Base-by-base conservation (phyloP, 2,888 invertebrate genomes). In the Philereme vetulata region DNA sequence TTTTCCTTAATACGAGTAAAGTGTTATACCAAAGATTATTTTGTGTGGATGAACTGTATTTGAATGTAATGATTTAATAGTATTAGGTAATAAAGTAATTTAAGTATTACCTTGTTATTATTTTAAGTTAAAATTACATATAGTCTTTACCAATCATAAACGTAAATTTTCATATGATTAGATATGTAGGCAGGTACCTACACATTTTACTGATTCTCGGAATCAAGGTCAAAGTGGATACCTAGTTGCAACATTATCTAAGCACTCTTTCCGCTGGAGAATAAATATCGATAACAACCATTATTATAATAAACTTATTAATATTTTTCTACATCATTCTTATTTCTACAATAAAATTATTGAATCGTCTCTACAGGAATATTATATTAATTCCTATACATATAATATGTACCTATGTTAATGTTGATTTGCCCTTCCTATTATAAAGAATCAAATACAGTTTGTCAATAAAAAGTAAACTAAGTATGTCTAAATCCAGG, bases 1-100 rank as follows among this genome's bases (percentile, higher is more conserved):
- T 63, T 78, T 60, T 64, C 67, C 56, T 49, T 58, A 64, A 51
- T 33, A 38, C 21, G 4, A 5, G 32, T 61, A 49, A 59, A 50
- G 57, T 55, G 38, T 67, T 11, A 61, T 52, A 68, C 71, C 72
- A 72, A 77, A 80, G 75, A 75, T 69, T 54, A 57, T 50, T 53
- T 65, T 60, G 70, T 71, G 72, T 71, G 75, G 71, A 40, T 62
- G 59, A 3, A 42, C 38, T 38, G 38, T 38, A 38, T 38, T 38
- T 6, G 6, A 38, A 38, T 7, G 35, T 9, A 40, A 40, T 10
- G 10, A n/a, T n/a, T 42, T 42, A 42, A n/a, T 42, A 42, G 5
- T 42, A n/a, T 21, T 21, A 21, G 2, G 1, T 21, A 21, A 21
- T 21, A 21, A 21, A 21, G 21, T 21, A 21, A 21, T 21, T 21